phyloP scores from a whole-genome alignment of 2,113 vertebrate genomes.

The Oenanthe oenanthe region DNA sequence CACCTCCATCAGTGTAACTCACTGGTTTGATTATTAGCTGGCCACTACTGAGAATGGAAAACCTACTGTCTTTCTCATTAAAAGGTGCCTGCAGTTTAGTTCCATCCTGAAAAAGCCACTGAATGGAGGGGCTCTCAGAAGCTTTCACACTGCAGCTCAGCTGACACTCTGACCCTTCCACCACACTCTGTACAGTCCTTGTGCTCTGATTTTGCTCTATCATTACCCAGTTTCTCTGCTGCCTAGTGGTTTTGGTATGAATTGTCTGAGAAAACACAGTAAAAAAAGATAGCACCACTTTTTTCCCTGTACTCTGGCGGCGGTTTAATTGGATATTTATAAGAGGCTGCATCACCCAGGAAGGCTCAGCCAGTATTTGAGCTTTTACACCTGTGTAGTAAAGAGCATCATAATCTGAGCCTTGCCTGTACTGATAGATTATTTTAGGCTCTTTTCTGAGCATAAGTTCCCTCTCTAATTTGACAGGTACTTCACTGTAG shows the following conservation, averaged over 20 bases:
- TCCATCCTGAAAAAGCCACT: slow-evolving; percentile 86
- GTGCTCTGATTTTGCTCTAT: slow-evolving; percentile 73
- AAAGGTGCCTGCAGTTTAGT: slow-evolving; percentile 74
- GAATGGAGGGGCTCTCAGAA: slow-evolving; percentile 75
- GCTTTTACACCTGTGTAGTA: slow-evolving; percentile 90
- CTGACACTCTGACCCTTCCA: slow-evolving; percentile 75
- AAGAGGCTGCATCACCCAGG: slow-evolving; percentile 86
- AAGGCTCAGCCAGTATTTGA: slow-evolving; percentile 75
- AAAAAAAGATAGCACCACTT: slow-evolving; percentile 76
- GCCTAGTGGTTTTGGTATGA: slow-evolving; percentile 20
- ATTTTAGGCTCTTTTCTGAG: slow-evolving; percentile 69
- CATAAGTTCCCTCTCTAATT: slow-evolving; percentile 73
- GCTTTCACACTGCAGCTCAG: slow-evolving; percentile 81
- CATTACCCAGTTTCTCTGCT: slow-evolving; percentile 83
- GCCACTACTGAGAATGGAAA: slow-evolving; percentile 79
- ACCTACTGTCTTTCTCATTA: slow-evolving; percentile 60
- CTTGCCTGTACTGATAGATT: slow-evolving; percentile 81
- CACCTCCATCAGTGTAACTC: slow-evolving; percentile 78
- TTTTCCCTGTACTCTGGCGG: slow-evolving; percentile 79
- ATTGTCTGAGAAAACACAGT: slow-evolving; percentile 66
- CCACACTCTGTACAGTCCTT: slow-evolving; percentile 40
- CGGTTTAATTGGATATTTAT: slow-evolving; percentile 85
- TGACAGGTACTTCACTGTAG: slow-evolving; percentile 88
- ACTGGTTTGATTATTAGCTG: slow-evolving; percentile 73
- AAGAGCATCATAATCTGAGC: slow-evolving; percentile 77